These are phyloP conservation scores for Ormyrus pomaceus DNA, from an alignment of 2,888 invertebrate species.

Conservation along the genomic window DNA sequence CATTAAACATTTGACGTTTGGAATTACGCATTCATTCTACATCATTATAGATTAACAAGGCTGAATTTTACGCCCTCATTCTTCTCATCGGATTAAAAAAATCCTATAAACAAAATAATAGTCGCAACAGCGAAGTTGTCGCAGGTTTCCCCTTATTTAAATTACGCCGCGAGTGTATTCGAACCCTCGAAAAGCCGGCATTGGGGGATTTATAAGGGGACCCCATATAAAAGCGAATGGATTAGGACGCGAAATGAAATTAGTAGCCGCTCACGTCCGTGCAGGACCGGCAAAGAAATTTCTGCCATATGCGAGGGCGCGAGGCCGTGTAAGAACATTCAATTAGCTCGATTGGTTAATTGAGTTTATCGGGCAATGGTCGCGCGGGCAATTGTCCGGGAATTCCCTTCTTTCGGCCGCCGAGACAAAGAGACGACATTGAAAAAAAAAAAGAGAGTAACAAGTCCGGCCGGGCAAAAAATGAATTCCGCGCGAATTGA, in stretches of 20 bases:
- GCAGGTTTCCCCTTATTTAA: no score
- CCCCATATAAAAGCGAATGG: no score
- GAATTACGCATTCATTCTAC: no score
- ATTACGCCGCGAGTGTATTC: no score
- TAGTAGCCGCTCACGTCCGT: background rate
- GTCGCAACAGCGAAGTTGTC: no score
- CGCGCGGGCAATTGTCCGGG: conserved; percentile 60
- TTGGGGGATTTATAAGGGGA: no score
- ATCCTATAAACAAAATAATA: no score
- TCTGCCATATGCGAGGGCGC: background rate
- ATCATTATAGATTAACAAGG: no score
- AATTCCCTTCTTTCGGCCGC: conserved; percentile 58
- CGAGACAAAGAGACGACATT: background rate
- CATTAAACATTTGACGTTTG: no score
- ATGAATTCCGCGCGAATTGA: conserved; percentile 41
- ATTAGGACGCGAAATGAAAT: conserved; percentile 19
- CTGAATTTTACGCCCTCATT: no score
- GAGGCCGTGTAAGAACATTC: conserved; percentile 61
- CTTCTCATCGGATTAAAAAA: no score
- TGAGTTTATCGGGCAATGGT: conserved; percentile 66
- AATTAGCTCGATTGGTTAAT: conserved; percentile 72
- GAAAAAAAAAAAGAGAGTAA: background rate
- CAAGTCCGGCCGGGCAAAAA: background rate
- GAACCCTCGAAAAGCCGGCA: no score
- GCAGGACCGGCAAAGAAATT: conserved; percentile 5